Evolutionary conservation across 2,888 invertebrate species (phyloP), one percentile per base, ranked within the genome.

Genomic region (Sussaba pulchella): DNA sequence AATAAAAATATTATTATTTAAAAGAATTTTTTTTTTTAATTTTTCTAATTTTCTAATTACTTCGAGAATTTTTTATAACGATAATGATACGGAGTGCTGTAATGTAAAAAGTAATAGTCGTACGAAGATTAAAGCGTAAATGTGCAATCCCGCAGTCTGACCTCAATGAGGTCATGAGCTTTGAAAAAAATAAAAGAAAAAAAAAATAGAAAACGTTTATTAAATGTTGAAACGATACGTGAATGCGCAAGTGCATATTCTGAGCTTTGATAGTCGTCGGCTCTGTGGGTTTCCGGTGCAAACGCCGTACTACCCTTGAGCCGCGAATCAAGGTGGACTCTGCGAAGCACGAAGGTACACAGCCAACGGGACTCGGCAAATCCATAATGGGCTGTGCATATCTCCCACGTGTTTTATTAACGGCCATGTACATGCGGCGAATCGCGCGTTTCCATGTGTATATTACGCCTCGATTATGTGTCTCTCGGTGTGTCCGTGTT

Each of bases 361-460:
- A 63, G 61, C 43, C 52, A 50, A 73, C 52, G 67, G 52, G 54
- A 69, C 52, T 41, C 52, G 52, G 67, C 19, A 50, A 39, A 78
- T 73, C 61, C 67, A 78, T 73, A 78, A 78, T 78, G 73, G 78
- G 78, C 61, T 52, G 61, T 61, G 73, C 67, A 72, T 78, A 73
- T 72, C 67, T 66, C 66, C 61, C 54, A 63, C 71, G 61, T 72
- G 67, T 73, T 78, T 78, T 67, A 78, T 72, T 73, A 72, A 78
- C 52, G 50, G 45, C 54, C n/a, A 67, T 73, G 61, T 57, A 47
- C 57, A 17, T 45, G 45, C 43, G 36, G 61, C 50, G 72, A 52
- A 52, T 64, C 43, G 64, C 50, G 61, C 52, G 12, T 31, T n/a
- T 19, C 31, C 31, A 14, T 36, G 9, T 14, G n/a, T 54, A 24